Percentiles rank a stretch among this genome's conserved stretches.
Evolutionary conservation across 2,888 invertebrate genomes (phyloP).

Genomic region (Phortica okadai): DNA sequence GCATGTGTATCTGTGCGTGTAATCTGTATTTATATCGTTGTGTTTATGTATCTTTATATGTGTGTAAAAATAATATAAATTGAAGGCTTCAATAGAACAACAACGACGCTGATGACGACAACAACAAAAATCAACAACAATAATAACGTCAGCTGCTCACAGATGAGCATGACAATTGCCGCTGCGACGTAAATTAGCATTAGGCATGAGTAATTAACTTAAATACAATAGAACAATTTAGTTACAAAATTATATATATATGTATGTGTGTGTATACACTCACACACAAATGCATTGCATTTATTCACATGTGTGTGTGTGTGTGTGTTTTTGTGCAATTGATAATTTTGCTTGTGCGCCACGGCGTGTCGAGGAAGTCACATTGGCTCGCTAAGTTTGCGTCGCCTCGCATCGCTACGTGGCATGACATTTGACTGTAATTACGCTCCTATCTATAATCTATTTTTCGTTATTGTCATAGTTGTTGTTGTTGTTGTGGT

Average conservation of each 20-base stretch:
- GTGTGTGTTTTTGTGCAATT: slow-evolving; percentile 52
- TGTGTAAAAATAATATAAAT: slow-evolving; percentile 14
- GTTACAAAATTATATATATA: slow-evolving; percentile 58
- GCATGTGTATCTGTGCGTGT: slow-evolving; percentile 8
- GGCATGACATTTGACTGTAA: slow-evolving; percentile 57
- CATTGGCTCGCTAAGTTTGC: not conserved
- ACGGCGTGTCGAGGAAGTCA: slow-evolving; percentile 26
- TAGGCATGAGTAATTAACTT: slow-evolving; percentile 69
- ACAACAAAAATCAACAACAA: slow-evolving; percentile 10
- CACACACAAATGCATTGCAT: not conserved
- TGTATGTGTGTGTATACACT: not conserved
- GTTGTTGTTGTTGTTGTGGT: slow-evolving; percentile 16
- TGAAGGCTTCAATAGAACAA: slow-evolving; percentile 23
- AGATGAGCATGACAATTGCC: slow-evolving; percentile 54
- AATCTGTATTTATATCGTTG: slow-evolving; percentile 21
- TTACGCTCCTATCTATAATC: slow-evolving; percentile 49
- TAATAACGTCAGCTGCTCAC: slow-evolving; percentile 21
- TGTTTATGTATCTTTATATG: slow-evolving; percentile 28
- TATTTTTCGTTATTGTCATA: slow-evolving; percentile 24
- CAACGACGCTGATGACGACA: slow-evolving; percentile 27
- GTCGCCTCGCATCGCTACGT: not conserved
- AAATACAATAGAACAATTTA: slow-evolving; percentile 69
- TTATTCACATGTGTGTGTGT: not conserved
- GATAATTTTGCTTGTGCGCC: slow-evolving; percentile 57
- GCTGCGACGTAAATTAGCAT: slow-evolving; percentile 62